Conservation (phyloP, 2,113 vertebrate species). For the Oryzias melastigma region DNA sequence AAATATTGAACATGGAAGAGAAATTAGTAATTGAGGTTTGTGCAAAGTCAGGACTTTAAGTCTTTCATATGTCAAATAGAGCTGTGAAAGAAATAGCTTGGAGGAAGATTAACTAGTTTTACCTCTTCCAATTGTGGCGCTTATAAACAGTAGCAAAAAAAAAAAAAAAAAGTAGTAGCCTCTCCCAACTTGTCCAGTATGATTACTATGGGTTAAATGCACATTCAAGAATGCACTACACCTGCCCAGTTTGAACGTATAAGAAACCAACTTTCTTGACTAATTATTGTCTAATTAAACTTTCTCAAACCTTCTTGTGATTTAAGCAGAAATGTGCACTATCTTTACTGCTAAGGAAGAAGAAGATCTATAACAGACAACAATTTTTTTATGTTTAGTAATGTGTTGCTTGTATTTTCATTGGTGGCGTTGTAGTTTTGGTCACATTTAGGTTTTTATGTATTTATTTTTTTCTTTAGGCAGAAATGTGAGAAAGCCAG, state of each 20-base stretch:
- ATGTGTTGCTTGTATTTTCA: constrained; percentile 43
- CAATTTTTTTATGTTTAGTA: constrained; percentile 49
- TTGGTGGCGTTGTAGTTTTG: constrained; percentile 10
- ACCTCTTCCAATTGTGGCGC: too few species aligned
- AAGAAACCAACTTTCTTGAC: constrained; percentile 61
- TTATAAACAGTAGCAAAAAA: too few species aligned
- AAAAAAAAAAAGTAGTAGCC: too few species aligned
- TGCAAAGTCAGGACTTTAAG: too few species aligned
- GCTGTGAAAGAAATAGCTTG: too few species aligned
- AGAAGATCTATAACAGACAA: constrained; percentile 14
- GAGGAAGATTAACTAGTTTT: too few species aligned
- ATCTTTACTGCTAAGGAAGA: constrained; percentile 22
- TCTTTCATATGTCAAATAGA: too few species aligned
- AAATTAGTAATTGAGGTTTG: too few species aligned
- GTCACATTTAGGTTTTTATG: constrained; percentile 2
- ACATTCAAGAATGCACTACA: too few species aligned
- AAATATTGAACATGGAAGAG: too few species aligned
- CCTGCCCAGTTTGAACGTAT: background rate
- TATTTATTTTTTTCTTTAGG: constrained; percentile 22
- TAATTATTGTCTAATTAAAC: constrained; percentile 49
- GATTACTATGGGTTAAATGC: too few species aligned
- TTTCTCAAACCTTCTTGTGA: constrained; percentile 35
- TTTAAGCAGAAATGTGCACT: constrained; percentile 53
- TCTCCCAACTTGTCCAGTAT: too few species aligned
- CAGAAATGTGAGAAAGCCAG: constrained; percentile 56